Conservation (phyloP, 2,797 vertebrate species). For the Pseudochirops corinnae region DNA sequence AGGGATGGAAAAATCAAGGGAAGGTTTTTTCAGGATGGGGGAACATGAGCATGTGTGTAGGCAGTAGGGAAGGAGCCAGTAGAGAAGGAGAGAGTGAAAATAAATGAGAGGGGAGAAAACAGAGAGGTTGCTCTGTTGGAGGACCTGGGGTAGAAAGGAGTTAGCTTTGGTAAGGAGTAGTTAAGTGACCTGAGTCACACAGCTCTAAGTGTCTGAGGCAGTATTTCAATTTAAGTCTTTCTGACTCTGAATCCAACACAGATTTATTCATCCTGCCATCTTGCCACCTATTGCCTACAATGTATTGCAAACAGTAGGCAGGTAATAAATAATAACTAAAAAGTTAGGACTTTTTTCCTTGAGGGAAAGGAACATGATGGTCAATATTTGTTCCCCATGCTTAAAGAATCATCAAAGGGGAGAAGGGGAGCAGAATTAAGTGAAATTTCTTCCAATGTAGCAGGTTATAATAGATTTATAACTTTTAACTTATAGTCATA, state of each 20-base stretch:
- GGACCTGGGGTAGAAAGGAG: background rate
- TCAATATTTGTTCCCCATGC: background rate
- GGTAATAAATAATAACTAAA: background rate
- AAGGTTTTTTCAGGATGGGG: background rate
- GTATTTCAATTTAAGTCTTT: background rate
- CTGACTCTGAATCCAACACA: background rate
- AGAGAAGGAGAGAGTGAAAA: background rate
- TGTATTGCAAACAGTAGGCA: background rate
- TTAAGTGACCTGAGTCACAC: background rate
- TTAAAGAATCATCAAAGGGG: background rate
- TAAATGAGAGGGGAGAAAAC: background rate
- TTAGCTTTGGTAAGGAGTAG: background rate
- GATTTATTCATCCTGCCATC: background rate
- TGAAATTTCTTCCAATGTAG: background rate
- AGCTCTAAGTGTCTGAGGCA: background rate
- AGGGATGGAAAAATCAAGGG: background rate
- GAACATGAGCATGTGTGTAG: background rate
- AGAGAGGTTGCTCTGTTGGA: background rate
- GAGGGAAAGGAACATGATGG: background rate
- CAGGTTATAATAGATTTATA: background rate
- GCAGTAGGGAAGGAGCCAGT: background rate
- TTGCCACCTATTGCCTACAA: background rate
- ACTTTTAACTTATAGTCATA: background rate
- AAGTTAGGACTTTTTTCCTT: background rate
- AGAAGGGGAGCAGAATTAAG: background rate